These are phyloP conservation scores for Capitella teleta DNA, from an alignment of 1,140 invertebrate species.

Conservation along the genomic window DNA sequence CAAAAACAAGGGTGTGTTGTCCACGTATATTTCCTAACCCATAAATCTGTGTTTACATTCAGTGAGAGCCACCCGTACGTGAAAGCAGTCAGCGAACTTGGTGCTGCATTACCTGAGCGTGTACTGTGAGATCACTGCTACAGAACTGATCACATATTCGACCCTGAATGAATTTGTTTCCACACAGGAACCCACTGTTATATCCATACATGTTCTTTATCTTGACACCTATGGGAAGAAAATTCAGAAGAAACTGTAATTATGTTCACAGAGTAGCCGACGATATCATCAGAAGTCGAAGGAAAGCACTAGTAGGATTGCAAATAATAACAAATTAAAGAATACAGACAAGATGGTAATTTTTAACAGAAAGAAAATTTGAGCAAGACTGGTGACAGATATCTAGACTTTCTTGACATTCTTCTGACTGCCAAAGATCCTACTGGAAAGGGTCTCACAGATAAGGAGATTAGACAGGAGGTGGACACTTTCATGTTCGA, in stretches of 20 bases:
- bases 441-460: constrained; percentile 10
- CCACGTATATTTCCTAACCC: background rate
- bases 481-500: constrained; percentile 29
- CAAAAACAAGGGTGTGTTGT: constrained; percentile 15
- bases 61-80: constrained; percentile 2
- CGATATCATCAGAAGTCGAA: constrained; percentile 3
- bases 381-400: background rate
- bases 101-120: background rate
- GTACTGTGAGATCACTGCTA: background rate
- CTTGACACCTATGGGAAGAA: constrained; percentile 4
- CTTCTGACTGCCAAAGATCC: constrained; percentile 9
- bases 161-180: background rate
- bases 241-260: constrained; percentile 6
- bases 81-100: background rate
- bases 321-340: background rate
- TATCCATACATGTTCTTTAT: constrained; percentile 8
- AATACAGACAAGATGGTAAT: background rate
- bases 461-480: constrained; percentile 21
- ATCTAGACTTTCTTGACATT: constrained; percentile 11
- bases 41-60: background rate
- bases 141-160: background rate
- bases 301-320: background rate
- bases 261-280: constrained; percentile 1
- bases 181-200: background rate
- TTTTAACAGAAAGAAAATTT: background rate